phyloP scores from a whole-genome alignment of 2,113 vertebrate species.

The Pardalotus punctatus region DNA sequence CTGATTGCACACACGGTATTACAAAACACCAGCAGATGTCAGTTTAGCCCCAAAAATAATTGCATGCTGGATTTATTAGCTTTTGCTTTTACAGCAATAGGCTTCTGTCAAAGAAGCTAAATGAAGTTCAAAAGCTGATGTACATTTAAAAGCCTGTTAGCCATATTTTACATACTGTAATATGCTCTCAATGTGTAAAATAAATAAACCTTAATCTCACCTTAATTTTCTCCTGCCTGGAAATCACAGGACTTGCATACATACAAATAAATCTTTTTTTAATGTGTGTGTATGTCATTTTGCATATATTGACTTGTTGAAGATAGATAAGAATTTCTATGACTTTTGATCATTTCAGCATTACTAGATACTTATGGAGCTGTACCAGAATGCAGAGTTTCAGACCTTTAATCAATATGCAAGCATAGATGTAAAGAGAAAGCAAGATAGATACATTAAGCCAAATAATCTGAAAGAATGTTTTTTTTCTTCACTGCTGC shows the following conservation, averaged over 20 bases:
- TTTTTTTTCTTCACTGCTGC: not conserved
- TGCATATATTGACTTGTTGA: not conserved
- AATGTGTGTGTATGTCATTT: not conserved
- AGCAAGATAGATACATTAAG: not conserved
- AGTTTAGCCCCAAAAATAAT: not conserved
- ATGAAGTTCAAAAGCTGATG: not conserved
- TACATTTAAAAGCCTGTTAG: not conserved
- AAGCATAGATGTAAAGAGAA: not conserved
- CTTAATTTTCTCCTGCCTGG: not conserved
- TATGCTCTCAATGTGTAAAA: not conserved
- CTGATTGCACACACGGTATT: not conserved
- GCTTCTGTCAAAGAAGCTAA: not conserved
- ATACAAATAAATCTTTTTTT: not conserved
- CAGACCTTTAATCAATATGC: not conserved
- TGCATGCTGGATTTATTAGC: not conserved
- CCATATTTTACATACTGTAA: not conserved
- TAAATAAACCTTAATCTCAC: not conserved
- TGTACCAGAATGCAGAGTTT: not conserved
- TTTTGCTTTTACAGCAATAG: not conserved
- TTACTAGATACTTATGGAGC: not conserved
- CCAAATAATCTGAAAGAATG: not conserved
- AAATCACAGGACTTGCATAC: not conserved
- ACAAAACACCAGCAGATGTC: slow-evolving; percentile 37
- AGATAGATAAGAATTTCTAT: not conserved
- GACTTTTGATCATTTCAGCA: not conserved